Base-by-base conservation (phyloP, 2,797 vertebrate genomes). In the Picus viridis region DNA sequence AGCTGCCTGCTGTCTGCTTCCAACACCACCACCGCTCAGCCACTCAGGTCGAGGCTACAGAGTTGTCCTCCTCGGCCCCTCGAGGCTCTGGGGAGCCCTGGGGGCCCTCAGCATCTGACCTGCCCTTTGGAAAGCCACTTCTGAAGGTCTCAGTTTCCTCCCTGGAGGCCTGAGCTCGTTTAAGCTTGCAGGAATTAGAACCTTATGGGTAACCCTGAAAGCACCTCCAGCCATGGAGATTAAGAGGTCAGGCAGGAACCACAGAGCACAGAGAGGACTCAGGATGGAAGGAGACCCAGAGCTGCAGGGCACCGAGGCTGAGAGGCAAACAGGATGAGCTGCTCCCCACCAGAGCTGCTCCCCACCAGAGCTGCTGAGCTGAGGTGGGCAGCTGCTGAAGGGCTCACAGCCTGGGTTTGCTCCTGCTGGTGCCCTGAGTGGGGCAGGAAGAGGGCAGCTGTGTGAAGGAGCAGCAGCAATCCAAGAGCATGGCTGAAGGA, bases 1-100 rank as follows among this genome's bases (percentile, higher is more conserved):
- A 1, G 61, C 36, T 0, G 41, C 7, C 1, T 12, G 23, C 0
- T 0, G 1, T 0, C 2, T 15, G 63, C 43, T 6, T 13, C 34
- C 34, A 39, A 62, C 13, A 39, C 30, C 34, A 24, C 19, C 27
- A 61, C 7, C 11, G 14, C 0, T 29, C 34, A n/a, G 29, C 12
- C n/a, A n/a, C n/a, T n/a, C n/a, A n/a, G 58, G 45, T 77, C 23
- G 29, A 58, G 39, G 26, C 78, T 15, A 11, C 34, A 4, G 2
- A 34, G 30, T 41, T 81, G 69, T 45, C 30, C 51, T 72, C 57
- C 62, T 56, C 27, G 47, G 20, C 20, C 18, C 19, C 64, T 62
- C 72, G 20, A 32, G 61, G 73, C 64, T 62, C 75, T 24, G 32
- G 61, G 73, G 49, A 45, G 36, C 19, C 39, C 70, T 51, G 73